A percentile compares a stretch with the other conserved stretches of the same genome.
phyloP scores from a whole-genome alignment of 1,140 invertebrate genomes.

The Dendroctonus ponderosae region DNA sequence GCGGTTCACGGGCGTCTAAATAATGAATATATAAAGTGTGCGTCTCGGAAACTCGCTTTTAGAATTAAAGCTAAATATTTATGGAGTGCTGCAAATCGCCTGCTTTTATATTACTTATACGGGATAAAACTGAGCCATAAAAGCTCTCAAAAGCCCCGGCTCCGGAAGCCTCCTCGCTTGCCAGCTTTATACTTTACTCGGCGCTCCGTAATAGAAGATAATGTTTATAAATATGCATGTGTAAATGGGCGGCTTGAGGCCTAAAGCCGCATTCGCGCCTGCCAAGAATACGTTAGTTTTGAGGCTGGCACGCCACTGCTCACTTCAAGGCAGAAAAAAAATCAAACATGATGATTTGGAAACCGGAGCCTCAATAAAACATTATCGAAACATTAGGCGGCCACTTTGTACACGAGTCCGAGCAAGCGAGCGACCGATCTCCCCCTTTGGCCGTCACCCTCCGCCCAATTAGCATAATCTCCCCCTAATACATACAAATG shows the following conservation, averaged over 20 bases:
- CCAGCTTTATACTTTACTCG: conserved; percentile 47
- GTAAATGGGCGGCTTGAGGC: conserved; percentile 48
- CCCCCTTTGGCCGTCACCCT: neutral
- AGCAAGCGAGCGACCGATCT: too few species aligned
- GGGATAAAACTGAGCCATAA: conserved; percentile 51
- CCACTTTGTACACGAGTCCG: too few species aligned
- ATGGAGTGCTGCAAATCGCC: conserved; percentile 51
- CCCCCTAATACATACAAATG: conserved; percentile 14
- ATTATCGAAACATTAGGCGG: too few species aligned
- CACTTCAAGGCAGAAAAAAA: too few species aligned
- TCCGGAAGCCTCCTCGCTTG: conserved; percentile 43
- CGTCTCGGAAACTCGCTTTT: conserved; percentile 50
- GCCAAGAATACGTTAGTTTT: conserved; percentile 41
- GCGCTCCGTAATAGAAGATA: conserved; percentile 50
- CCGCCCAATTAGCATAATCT: conserved; percentile 12
- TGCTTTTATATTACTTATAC: conserved; percentile 53
- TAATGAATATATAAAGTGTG: conserved; percentile 49
- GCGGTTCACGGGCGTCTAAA: conserved; percentile 16
- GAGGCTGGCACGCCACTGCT: conserved; percentile 2
- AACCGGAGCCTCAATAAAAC: too few species aligned
- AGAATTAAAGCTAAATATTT: conserved; percentile 52
- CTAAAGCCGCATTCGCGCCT: conserved; percentile 35
- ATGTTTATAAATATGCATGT: conserved; percentile 53
- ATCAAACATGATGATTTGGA: too few species aligned
- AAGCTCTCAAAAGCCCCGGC: conserved; percentile 49